Percentiles rank a stretch among this genome's conserved stretches.
These are phyloP conservation scores for Nicator chloris DNA, from an alignment of 2,113 vertebrate species.

Conservation along the genomic window DNA sequence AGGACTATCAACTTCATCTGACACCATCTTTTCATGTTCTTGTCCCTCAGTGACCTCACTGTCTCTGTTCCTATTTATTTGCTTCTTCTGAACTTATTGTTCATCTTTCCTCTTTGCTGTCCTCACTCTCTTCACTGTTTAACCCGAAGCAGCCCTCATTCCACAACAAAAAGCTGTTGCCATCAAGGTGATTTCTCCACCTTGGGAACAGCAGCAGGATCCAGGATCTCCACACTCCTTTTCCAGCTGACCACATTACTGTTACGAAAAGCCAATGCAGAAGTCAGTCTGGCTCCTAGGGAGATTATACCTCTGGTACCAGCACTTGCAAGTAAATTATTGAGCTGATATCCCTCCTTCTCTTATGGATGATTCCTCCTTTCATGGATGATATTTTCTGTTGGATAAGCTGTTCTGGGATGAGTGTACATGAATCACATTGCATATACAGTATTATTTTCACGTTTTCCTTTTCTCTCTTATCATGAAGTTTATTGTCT, in stretches of 20 bases:
- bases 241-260: background rate
- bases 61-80: background rate
- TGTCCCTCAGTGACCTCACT: background rate
- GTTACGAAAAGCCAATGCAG: slow-evolving; percentile 4
- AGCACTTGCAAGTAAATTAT: slow-evolving; percentile 27
- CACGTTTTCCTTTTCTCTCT: background rate
- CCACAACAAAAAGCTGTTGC: background rate
- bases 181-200: background rate
- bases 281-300: background rate
- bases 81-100: slow-evolving; percentile 28
- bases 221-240: background rate
- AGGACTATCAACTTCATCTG: slow-evolving; percentile 23
- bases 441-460: background rate
- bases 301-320: background rate
- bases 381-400: background rate
- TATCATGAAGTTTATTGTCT: background rate
- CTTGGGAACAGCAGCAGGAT: background rate
- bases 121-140: background rate
- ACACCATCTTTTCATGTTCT: background rate
- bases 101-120: background rate
- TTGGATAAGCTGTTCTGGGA: background rate
- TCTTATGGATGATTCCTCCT: too few species aligned
- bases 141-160: background rate
- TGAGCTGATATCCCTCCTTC: slow-evolving; percentile 23
- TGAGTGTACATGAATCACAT: background rate